phyloP scores from a whole-genome alignment of 2,113 vertebrate genomes.

The Salvator merianae region DNA sequence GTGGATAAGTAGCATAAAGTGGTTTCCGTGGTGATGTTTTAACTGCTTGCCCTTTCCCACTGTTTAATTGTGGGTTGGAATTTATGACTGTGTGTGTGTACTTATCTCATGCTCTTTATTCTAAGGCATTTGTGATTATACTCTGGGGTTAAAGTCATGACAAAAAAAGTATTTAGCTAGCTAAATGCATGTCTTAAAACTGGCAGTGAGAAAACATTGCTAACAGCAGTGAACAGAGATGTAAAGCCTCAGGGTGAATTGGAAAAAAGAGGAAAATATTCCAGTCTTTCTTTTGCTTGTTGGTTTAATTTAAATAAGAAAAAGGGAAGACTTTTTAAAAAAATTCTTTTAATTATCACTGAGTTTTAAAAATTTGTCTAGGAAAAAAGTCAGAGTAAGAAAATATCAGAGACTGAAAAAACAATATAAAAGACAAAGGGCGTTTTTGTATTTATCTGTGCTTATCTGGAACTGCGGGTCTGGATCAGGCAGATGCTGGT shows the following conservation, averaged over 20 bases:
- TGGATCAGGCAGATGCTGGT: too few relatives aligned
- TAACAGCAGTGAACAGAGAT: not conserved
- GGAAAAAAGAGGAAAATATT: too few relatives aligned
- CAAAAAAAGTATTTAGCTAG: not conserved
- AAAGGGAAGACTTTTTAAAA: too few relatives aligned
- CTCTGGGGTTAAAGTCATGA: not conserved
- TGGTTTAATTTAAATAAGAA: too few relatives aligned
- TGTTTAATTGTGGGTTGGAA: not conserved
- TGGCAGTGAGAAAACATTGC: conserved; percentile 28
- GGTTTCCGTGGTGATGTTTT: not conserved
- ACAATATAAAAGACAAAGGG: conserved; percentile 22
- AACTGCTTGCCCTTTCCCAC: not conserved
- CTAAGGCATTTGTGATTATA: not conserved
- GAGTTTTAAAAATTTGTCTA: too few relatives aligned
- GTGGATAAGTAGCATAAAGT: not conserved
- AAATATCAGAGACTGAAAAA: conserved; percentile 31
- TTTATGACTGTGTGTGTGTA: not conserved
- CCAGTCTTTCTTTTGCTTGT: too few relatives aligned
- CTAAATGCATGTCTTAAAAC: not conserved
- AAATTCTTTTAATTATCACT: too few relatives aligned
- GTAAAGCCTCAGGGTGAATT: too few relatives aligned
- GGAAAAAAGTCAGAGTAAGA: conserved; percentile 4
- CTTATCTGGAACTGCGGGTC: too few relatives aligned
- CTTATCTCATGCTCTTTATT: not conserved
- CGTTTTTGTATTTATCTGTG: too few relatives aligned